A percentile compares a stretch with the other conserved stretches of the same genome.
Evolutionary conservation across 2,797 vertebrate genomes (phyloP).

Genomic region (Falco rusticolus): DNA sequence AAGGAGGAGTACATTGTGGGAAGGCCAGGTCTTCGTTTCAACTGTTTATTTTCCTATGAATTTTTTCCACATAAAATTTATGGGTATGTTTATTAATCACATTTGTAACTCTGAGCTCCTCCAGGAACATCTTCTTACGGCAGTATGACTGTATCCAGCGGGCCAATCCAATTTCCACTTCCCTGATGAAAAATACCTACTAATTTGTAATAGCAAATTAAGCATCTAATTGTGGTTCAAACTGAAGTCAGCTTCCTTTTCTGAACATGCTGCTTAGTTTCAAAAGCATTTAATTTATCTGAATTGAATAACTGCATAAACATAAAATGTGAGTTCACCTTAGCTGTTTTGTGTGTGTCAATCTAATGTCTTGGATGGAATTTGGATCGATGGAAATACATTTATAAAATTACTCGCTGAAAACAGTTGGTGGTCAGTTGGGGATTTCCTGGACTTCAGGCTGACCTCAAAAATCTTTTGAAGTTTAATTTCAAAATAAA

Average conservation of each 20-base stretch:
- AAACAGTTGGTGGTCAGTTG: neutral
- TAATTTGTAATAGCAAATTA: neutral
- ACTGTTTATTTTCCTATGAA: accelerated
- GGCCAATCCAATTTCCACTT: neutral
- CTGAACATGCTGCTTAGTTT: neutral
- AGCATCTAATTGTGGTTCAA: neutral
- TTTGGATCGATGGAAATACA: neutral
- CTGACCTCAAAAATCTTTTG: neutral
- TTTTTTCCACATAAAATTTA: neutral
- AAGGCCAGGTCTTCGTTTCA: neutral
- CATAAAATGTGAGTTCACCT: neutral
- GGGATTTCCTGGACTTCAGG: neutral
- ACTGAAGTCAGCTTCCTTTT: neutral
- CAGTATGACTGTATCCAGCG: accelerated
- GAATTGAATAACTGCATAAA: neutral
- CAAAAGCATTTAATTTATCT: constrained; percentile 15
- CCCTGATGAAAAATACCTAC: neutral
- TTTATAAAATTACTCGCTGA: neutral
- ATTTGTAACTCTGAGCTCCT: neutral
- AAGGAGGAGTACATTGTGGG: accelerated
- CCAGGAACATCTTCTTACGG: neutral
- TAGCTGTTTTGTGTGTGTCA: neutral
- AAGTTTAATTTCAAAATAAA: neutral
- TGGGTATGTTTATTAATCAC: accelerated
- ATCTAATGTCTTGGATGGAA: neutral